Evolutionary conservation across 1,140 invertebrate species (phyloP).

Genomic region (Stegodyphus mimosarum): DNA sequence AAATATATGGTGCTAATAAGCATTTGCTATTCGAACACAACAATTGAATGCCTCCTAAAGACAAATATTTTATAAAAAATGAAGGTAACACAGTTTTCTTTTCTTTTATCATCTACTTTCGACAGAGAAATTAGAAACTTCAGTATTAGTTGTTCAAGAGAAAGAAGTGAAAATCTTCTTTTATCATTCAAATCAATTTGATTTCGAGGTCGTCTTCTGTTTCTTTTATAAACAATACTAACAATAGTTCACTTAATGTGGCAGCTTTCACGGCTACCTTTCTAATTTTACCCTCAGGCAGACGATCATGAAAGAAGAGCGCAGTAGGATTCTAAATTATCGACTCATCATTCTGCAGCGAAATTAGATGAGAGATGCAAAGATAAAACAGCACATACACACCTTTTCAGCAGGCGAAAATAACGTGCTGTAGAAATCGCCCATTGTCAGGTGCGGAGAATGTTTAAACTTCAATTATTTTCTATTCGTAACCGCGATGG

Average conservation of each 20-base stretch:
- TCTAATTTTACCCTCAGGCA: constrained; percentile 42
- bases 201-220: constrained; percentile 15
- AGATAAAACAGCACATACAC: too few relatives aligned
- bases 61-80: too few relatives aligned
- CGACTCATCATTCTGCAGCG: neutral
- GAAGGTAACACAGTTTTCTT: too few relatives aligned
- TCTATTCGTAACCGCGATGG: constrained; percentile 6
- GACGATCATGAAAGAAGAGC: neutral
- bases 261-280: constrained; percentile 33
- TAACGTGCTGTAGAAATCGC: constrained; percentile 23
- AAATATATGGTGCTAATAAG: too few relatives aligned
- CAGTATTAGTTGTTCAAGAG: too few relatives aligned
- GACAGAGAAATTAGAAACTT: too few relatives aligned
- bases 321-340: too few relatives aligned
- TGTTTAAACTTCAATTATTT: constrained; percentile 59
- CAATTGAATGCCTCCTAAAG: too few relatives aligned
- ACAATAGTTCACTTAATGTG: constrained; percentile 15
- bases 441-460: constrained; percentile 50
- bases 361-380: constrained; percentile 10
- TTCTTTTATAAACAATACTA: neutral
- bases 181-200: neutral
- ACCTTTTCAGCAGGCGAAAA: neutral
- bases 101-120: too few relatives aligned
- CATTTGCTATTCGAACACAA: too few relatives aligned
- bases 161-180: constrained; percentile 17